Evolutionary conservation across 2,888 invertebrate genomes (phyloP).

Genomic region (Drosophila rellima): DNA sequence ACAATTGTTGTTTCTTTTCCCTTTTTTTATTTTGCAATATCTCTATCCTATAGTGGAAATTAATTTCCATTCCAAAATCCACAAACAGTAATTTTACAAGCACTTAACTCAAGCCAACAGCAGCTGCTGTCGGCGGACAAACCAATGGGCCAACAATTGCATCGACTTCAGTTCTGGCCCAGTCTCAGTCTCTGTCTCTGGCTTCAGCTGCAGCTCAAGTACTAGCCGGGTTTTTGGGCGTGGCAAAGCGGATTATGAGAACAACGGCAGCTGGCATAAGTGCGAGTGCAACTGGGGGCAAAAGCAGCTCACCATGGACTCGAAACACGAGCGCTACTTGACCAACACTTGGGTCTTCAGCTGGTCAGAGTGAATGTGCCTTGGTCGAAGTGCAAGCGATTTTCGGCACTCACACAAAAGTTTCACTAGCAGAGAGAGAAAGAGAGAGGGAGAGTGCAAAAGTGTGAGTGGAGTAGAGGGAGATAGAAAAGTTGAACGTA

Average conservation of each 20-base stretch:
- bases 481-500: slow-evolving; percentile 43
- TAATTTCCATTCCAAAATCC: slow-evolving; percentile 74
- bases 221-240: slow-evolving; percentile 31
- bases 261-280: slow-evolving; percentile 28
- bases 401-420: slow-evolving; percentile 38
- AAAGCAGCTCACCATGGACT: slow-evolving; percentile 41
- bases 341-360: slow-evolving; percentile 63
- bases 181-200: neutral
- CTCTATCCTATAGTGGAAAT: slow-evolving; percentile 51
- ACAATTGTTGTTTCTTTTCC: slow-evolving; percentile 3
- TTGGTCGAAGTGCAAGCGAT: slow-evolving; percentile 58
- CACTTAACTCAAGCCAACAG: slow-evolving; percentile 64
- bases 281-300: slow-evolving; percentile 16
- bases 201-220: slow-evolving; percentile 9
- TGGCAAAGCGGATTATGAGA: slow-evolving; percentile 73
- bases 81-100: slow-evolving; percentile 77
- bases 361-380: slow-evolving; percentile 32
- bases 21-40: slow-evolving; percentile 16
- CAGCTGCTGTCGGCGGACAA: slow-evolving; percentile 38
- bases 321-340: slow-evolving; percentile 53
- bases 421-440: slow-evolving; percentile 23
- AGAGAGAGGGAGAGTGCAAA: neutral
- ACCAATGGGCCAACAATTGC: slow-evolving; percentile 15
- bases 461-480: neutral
- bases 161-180: slow-evolving; percentile 4